Conservation (phyloP, 2,888 invertebrate genomes). For the Eilema depressum region DNA sequence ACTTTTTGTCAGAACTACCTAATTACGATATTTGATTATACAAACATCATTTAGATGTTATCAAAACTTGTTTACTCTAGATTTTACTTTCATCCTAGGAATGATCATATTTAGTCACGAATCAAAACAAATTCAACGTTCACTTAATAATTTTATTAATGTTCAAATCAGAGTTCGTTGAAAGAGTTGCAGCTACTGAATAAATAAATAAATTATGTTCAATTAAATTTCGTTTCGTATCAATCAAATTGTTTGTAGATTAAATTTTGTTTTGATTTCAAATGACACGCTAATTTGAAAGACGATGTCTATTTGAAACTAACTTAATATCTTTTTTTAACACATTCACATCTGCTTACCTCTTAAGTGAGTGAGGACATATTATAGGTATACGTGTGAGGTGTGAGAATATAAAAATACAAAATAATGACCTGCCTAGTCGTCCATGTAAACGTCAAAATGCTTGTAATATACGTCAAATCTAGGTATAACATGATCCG, state of each 20-base stretch:
- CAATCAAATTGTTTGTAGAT: neutral
- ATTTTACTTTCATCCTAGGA: neutral
- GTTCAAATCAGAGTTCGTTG: neutral
- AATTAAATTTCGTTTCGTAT: constrained; percentile 3
- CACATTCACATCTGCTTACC: no score
- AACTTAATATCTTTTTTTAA: no score
- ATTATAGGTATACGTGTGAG: no score
- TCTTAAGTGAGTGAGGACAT: no score
- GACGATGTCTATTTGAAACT: neutral
- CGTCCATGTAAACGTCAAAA: no score
- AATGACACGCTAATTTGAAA: neutral
- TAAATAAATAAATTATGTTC: neutral
- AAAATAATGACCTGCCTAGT: no score
- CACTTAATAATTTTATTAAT: constrained; percentile 2
- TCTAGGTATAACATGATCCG: no score
- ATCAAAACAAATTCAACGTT: neutral
- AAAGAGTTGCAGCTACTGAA: neutral
- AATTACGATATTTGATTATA: neutral
- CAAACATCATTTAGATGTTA: constrained; percentile 1
- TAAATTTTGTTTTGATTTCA: neutral
- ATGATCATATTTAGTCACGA: neutral
- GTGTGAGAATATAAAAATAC: no score
- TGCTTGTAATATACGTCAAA: no score
- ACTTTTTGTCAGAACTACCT: constrained; percentile 2
- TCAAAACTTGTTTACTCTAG: neutral